phyloP scores from a whole-genome alignment of 2,797 vertebrate species.

The Myripristis murdjan region DNA sequence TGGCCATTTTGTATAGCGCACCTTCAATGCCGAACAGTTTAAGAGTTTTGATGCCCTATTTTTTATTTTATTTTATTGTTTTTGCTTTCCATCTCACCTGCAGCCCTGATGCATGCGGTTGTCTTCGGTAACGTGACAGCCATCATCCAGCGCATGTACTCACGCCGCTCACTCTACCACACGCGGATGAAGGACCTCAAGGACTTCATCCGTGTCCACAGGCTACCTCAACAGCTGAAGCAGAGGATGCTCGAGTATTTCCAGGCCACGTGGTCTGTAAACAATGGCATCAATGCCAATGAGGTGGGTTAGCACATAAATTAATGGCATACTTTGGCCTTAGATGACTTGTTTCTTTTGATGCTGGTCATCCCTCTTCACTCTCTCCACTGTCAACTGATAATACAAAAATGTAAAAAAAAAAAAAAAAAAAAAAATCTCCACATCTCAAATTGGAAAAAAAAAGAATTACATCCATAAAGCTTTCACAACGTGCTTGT shows the following conservation, averaged over 20 bases:
- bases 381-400: too few species aligned
- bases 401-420: background rate
- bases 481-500: background rate
- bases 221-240: constrained; percentile 94
- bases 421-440: background rate
- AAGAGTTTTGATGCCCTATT: too few species aligned
- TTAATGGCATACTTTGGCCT: background rate
- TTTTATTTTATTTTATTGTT: too few species aligned
- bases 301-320: constrained; percentile 85
- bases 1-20: too few species aligned
- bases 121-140: constrained; percentile 98
- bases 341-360: too few species aligned
- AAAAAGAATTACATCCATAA: background rate
- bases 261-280: constrained; percentile 97
- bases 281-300: constrained; percentile 95
- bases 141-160: constrained; percentile 99
- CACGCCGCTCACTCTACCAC: constrained; percentile 95
- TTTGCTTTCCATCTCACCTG: background rate
- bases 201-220: constrained; percentile 95
- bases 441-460: background rate
- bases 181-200: constrained; percentile 97
- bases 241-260: constrained; percentile 97
- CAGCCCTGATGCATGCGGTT: constrained; percentile 97
- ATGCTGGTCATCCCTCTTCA: too few species aligned
- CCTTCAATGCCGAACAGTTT: too few species aligned